Evolutionary conservation across 2,797 vertebrate genomes (phyloP).

Genomic region (Mustela erminea): DNA sequence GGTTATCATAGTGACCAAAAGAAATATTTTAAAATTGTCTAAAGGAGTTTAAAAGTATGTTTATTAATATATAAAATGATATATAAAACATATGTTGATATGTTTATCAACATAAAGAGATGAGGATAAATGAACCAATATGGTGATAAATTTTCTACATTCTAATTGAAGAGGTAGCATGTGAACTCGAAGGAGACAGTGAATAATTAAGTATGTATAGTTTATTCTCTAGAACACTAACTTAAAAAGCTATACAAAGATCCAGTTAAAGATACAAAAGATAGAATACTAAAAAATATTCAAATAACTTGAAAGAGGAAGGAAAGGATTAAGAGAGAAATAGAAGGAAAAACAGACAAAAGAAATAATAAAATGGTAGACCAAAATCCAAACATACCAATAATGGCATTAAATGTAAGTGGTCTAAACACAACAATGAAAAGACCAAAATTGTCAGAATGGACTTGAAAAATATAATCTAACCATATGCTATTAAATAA

Average conservation of each 20-base stretch:
- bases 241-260: neutral
- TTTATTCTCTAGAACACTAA: neutral
- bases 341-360: neutral
- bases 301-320: conserved; percentile 9
- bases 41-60: neutral
- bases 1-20: neutral
- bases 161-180: neutral
- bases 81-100: neutral
- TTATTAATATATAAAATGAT: neutral
- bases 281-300: neutral
- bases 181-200: neutral
- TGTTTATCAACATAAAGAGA: neutral
- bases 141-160: neutral
- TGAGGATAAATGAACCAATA: neutral
- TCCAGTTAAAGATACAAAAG: neutral
- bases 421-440: neutral
- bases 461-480: neutral
- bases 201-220: neutral
- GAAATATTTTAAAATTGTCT: neutral
- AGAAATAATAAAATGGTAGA: neutral
- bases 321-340: neutral
- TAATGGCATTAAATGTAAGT: neutral
- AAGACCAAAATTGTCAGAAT: neutral
- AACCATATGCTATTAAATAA: neutral
- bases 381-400: neutral